Evolutionary conservation across 2,113 vertebrate species (phyloP).

Genomic region (Telmatochromis bifrenatus): DNA sequence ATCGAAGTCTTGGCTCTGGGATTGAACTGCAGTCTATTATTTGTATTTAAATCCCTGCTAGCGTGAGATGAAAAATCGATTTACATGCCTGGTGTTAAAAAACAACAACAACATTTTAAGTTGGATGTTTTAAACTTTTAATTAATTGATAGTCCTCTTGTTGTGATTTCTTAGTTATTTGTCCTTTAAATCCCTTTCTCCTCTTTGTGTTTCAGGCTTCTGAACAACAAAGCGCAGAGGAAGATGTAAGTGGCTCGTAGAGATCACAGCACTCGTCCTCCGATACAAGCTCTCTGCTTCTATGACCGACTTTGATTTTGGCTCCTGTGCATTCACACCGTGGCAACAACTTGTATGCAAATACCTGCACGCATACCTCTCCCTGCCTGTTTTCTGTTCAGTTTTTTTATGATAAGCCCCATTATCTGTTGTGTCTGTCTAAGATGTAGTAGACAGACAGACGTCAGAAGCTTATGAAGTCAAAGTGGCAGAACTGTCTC

Average conservation of each 20-base stretch:
- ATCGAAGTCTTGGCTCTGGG: background rate
- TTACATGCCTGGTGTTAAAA: slow-evolving; percentile 9
- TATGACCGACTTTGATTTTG: background rate
- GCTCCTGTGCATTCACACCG: background rate
- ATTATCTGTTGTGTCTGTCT: slow-evolving; percentile 14
- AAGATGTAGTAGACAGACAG: slow-evolving; percentile 14
- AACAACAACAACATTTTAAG: slow-evolving; percentile 7
- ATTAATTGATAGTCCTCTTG: background rate
- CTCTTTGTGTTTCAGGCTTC: slow-evolving; percentile 65
- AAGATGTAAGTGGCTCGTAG: slow-evolving; percentile 68
- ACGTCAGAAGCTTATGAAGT: background rate
- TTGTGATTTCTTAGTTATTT: background rate
- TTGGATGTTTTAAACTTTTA: background rate
- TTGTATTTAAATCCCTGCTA: slow-evolving; percentile 27
- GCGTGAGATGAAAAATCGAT: slow-evolving; percentile 2
- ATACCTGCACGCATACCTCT: background rate
- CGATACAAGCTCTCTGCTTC: background rate
- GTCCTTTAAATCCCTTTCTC: background rate
- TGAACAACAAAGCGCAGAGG: slow-evolving; percentile 72
- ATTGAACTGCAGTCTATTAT: slow-evolving; percentile 15
- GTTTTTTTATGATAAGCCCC: slow-evolving; percentile 1
- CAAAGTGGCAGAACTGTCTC: background rate
- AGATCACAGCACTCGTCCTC: background rate
- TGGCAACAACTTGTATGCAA: slow-evolving; percentile 7
- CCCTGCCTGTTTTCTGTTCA: background rate